phyloP scores from a whole-genome alignment of 2,797 vertebrate species.

The Sebastes paucispinis region DNA sequence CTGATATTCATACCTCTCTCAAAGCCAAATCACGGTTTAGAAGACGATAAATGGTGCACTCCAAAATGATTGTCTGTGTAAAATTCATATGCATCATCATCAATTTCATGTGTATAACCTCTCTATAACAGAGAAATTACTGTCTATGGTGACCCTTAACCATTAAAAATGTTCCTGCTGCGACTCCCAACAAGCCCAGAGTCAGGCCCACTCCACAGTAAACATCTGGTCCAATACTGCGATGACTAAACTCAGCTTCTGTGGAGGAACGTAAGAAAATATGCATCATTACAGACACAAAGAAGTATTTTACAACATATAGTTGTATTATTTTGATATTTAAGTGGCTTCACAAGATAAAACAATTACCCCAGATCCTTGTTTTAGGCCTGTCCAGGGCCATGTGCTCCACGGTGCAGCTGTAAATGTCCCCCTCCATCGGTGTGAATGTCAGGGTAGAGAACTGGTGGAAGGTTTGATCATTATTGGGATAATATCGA shows the following conservation, averaged over 20 bases:
- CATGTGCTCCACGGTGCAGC: conserved; percentile 75
- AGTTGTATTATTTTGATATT: neutral
- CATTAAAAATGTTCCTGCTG: conserved; percentile 44
- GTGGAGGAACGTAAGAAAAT: neutral
- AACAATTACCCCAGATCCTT: conserved; percentile 77
- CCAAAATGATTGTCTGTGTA: neutral
- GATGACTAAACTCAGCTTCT: conserved; percentile 38
- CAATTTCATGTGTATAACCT: neutral
- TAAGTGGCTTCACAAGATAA: neutral
- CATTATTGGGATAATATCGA: conserved; percentile 41
- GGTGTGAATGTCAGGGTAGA: conserved; percentile 79
- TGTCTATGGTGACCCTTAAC: neutral
- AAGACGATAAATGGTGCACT: neutral
- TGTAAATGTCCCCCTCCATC: conserved; percentile 73
- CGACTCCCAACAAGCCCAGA: conserved; percentile 44
- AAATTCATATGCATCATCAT: neutral
- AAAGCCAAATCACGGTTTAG: neutral
- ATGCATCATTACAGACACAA: neutral
- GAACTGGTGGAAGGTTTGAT: conserved; percentile 76
- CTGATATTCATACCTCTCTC: neutral
- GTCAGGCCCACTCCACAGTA: conserved; percentile 54
- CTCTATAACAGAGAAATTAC: neutral
- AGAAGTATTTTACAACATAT: neutral
- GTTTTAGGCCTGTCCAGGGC: conserved; percentile 60
- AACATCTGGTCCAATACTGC: conserved; percentile 26